Evolutionary conservation across 2,113 vertebrate genomes (phyloP), one percentile per base, ranked within the genome.

Genomic region (Tretioscincus oriximinensis): DNA sequence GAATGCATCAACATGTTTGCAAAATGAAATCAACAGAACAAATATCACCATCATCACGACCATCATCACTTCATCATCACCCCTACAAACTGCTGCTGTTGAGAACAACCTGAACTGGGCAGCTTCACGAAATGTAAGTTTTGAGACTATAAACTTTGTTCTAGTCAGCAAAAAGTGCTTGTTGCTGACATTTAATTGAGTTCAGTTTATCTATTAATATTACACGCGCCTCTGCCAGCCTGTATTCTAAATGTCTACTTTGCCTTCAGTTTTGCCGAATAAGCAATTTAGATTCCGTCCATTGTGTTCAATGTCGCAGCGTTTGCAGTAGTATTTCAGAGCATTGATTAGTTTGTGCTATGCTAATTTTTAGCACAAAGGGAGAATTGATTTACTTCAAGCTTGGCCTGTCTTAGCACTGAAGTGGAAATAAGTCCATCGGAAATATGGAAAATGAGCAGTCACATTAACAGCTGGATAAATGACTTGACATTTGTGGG

Each of bases 401-500:
- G 90, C 92, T 94, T 95, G 93, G 92, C 93, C 90, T 92, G 91
- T 92, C 93, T 95, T 95, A 95, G 93, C 94, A 95, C 93, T 94
- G 95, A 93, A 94, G 92, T 93, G 92, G 91, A 95, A 95, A 93
- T 91, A 92, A 92, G 93, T 94, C 88, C 90, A 94, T 89, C 88
- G 91, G 93, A 94, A 94, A 93, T 94, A 94, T 94, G 88, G 93
- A 92, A 92, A 93, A 93, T 91, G 93, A 92, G 89, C 89, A 91
- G 90, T 93, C 93, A 95, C 87, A 85, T 93, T 92, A 94, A 93
- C 93, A 91, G 92, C 91, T 95, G 93, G 93, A 96, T 94, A 94
- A 96, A 96, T 95, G 92, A 85, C 94, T 95, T 96, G 95, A 96
- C 94, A 96, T 96, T 96, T 95, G 87, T 94, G 91, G 86, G 89